A percentile compares a stretch with the other conserved stretches of the same genome.
These are phyloP conservation scores for Anableps anableps DNA, from an alignment of 2,797 vertebrate species.

Conservation along the genomic window DNA sequence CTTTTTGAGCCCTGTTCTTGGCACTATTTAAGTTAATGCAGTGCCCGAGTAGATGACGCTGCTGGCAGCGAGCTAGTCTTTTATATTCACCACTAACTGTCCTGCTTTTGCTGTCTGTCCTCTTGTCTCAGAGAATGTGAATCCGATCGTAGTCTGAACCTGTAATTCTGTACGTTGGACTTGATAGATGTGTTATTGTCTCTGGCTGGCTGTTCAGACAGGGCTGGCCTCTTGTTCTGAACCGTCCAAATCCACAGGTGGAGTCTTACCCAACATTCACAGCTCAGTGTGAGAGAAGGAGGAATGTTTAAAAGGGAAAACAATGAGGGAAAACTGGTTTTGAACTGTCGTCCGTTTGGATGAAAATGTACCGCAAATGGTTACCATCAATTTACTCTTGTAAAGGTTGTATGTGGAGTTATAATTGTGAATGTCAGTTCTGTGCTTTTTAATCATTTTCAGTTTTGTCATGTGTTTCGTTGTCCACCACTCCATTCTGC, in stretches of 20 bases:
- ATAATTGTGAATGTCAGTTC: slow-evolving; percentile 24
- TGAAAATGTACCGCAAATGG: slow-evolving; percentile 22
- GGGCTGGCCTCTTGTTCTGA: slow-evolving; percentile 62
- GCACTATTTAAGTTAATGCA: slow-evolving; percentile 17
- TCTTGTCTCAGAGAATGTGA: slow-evolving; percentile 62
- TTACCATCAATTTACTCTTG: slow-evolving; percentile 22
- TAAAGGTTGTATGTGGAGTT: slow-evolving; percentile 15
- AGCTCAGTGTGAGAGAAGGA: slow-evolving; percentile 48
- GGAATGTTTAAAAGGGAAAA: slow-evolving; percentile 61
- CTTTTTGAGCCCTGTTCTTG: slow-evolving; percentile 12
- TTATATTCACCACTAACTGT: slow-evolving; percentile 32
- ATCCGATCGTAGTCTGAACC: slow-evolving; percentile 33
- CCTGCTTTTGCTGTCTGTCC: slow-evolving; percentile 34
- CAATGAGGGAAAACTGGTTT: slow-evolving; percentile 54
- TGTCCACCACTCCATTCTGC: slow-evolving; percentile 30
- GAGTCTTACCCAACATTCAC: slow-evolving; percentile 19
- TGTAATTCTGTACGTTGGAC: slow-evolving; percentile 31
- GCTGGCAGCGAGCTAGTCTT: slow-evolving; percentile 75
- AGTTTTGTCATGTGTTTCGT: slow-evolving; percentile 11
- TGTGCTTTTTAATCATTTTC: slow-evolving; percentile 8
- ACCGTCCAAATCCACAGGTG: slow-evolving; percentile 19
- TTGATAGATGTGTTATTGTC: slow-evolving; percentile 1
- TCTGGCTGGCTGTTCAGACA: slow-evolving; percentile 26
- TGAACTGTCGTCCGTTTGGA: slow-evolving; percentile 25
- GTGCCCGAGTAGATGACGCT: slow-evolving; percentile 67